Percentiles rank a stretch among this genome's conserved stretches.
phyloP scores from a whole-genome alignment of 2,797 vertebrate species.

The Notoglanidium macrostoma region DNA sequence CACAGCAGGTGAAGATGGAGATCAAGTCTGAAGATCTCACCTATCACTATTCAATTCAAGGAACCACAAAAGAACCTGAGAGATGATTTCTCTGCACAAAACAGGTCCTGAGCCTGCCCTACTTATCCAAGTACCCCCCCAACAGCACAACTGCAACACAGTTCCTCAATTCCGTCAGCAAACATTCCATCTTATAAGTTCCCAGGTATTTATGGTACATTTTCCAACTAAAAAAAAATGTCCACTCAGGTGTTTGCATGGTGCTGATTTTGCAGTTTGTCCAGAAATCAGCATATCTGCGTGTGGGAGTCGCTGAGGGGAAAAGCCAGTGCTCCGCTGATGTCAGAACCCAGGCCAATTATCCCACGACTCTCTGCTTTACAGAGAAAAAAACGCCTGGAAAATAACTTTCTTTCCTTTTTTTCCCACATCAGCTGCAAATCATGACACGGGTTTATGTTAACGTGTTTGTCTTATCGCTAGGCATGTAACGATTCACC shows the following conservation, averaged over 20 bases:
- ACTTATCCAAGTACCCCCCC: neutral
- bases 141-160: neutral
- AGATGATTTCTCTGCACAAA: too few relatives aligned
- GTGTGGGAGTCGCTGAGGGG: neutral
- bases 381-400: neutral
- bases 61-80: conserved; percentile 2
- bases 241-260: conserved; percentile 53
- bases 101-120: neutral
- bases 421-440: neutral
- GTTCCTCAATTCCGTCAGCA: conserved; percentile 16
- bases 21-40: neutral
- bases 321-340: neutral
- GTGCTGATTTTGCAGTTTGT: conserved; percentile 65
- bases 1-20: neutral
- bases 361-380: neutral
- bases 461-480: neutral
- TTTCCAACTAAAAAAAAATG: conserved; percentile 12
- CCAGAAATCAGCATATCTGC: conserved; percentile 61
- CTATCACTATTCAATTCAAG: neutral
- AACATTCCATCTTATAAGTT: conserved; percentile 35
- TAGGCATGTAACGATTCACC: too few relatives aligned
- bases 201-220: conserved; percentile 48
- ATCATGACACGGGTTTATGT: neutral
- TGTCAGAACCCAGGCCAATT: neutral
- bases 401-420: neutral